Conservation (phyloP, 2,888 invertebrate genomes). For the Argyresthia goedartella region DNA sequence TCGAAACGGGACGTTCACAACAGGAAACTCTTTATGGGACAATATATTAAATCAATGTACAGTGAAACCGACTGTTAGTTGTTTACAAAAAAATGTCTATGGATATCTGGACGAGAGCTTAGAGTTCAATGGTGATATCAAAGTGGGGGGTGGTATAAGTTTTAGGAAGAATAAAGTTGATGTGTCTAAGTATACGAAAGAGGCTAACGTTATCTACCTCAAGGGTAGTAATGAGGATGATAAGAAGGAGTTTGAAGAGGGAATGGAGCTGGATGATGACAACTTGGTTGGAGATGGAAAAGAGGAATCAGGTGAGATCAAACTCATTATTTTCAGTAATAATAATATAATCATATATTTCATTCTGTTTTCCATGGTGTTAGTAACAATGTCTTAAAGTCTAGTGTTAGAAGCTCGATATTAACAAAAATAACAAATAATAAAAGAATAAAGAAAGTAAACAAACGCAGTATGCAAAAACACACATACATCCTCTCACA, state of each 20-base stretch:
- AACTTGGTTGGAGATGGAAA: slow-evolving; percentile 44
- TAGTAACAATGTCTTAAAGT: no score
- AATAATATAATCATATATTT: not conserved
- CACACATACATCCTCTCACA: no score
- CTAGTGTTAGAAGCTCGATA: no score
- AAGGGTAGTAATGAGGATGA: slow-evolving; percentile 39
- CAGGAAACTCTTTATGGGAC: slow-evolving; percentile 80
- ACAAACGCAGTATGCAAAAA: no score
- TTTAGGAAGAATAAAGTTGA: slow-evolving; percentile 76
- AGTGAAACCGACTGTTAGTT: slow-evolving; percentile 75
- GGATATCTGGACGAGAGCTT: slow-evolving; percentile 78
- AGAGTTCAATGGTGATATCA: slow-evolving; percentile 73
- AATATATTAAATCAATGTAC: slow-evolving; percentile 80
- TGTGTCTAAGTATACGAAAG: slow-evolving; percentile 64
- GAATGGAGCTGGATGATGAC: slow-evolving; percentile 28
- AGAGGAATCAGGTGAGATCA: slow-evolving; percentile 44
- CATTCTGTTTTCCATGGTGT: no score
- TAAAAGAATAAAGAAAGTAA: no score
- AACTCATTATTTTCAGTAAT: not conserved
- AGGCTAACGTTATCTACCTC: slow-evolving; percentile 63
- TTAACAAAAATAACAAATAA: no score
- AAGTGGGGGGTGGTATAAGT: slow-evolving; percentile 74
- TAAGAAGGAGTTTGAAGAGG: slow-evolving; percentile 13
- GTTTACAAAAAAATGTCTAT: slow-evolving; percentile 83
- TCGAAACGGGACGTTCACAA: slow-evolving; percentile 58